Conservation (phyloP, 1,140 invertebrate species). For the Babylonia areolata region DNA sequence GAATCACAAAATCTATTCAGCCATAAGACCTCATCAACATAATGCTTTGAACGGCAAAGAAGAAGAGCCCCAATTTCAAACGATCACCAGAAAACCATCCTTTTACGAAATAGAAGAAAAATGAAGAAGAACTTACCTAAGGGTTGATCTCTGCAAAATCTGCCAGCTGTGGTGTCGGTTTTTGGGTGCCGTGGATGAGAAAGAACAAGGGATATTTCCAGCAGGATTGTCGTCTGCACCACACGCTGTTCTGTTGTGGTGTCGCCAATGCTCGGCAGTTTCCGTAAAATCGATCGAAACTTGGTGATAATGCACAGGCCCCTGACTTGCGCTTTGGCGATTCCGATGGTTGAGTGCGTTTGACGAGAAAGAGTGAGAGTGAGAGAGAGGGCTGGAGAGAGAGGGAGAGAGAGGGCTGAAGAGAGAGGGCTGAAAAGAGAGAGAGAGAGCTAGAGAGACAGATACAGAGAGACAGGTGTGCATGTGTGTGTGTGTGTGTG, state of each 20-base stretch:
- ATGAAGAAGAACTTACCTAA: not conserved
- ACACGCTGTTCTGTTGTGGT: not conserved
- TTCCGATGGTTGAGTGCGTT: not conserved
- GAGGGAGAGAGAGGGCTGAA: no score
- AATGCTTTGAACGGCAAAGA: no score
- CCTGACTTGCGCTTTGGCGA: not conserved
- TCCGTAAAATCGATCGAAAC: not conserved
- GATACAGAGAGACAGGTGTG: no score
- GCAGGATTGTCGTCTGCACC: not conserved
- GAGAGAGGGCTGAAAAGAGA: no score
- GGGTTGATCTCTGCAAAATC: not conserved
- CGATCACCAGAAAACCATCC: not conserved
- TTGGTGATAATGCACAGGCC: not conserved
- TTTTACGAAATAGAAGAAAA: not conserved
- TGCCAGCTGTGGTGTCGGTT: not conserved
- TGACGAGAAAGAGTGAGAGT: not conserved
- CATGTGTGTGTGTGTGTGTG: no score
- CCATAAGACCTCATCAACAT: constrained; percentile 4
- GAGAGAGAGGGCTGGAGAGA: no score
- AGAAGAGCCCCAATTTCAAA: no score
- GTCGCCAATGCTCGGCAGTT: not conserved
- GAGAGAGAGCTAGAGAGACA: no score
- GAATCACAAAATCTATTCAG: constrained; percentile 1
- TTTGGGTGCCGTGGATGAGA: not conserved
- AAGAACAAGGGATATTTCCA: not conserved